Evolutionary conservation across 1,140 invertebrate genomes (phyloP).

Genomic region (Apis dorsata): DNA sequence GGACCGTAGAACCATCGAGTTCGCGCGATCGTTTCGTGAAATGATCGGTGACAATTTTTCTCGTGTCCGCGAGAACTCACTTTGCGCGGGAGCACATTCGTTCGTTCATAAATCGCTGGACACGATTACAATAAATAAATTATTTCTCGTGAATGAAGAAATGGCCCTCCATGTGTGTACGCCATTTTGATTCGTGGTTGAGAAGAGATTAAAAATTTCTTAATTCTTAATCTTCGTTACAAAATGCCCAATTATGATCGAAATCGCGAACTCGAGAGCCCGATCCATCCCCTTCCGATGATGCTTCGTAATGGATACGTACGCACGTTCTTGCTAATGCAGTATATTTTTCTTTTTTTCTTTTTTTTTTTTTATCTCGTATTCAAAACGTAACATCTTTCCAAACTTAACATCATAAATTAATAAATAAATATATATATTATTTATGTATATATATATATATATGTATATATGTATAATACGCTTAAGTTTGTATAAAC

Average conservation of each 20-base stretch:
- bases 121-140: background rate
- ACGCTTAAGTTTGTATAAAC: conserved; percentile 61
- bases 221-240: no score
- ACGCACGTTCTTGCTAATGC: conserved; percentile 64
- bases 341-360: conserved; percentile 59
- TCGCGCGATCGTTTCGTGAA: conserved; percentile 25
- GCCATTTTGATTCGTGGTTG: no score
- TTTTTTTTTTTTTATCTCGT: conserved; percentile 34
- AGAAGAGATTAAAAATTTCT: no score
- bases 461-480: conserved; percentile 60
- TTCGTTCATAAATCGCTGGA: background rate
- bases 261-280: background rate
- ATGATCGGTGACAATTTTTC: background rate
- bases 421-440: conserved; percentile 74
- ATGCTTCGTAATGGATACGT: conserved; percentile 59
- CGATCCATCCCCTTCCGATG: background rate
- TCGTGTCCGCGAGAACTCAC: background rate
- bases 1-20: conserved; percentile 32
- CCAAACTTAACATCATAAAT: conserved; percentile 76
- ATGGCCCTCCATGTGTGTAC: no score
- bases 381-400: conserved; percentile 70
- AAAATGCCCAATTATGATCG: background rate
- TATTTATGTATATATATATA: conserved; percentile 55
- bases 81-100: background rate
- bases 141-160: no score